These are phyloP conservation scores for Metaphire vulgaris DNA, from an alignment of 1,140 invertebrate species.

Conservation along the genomic window DNA sequence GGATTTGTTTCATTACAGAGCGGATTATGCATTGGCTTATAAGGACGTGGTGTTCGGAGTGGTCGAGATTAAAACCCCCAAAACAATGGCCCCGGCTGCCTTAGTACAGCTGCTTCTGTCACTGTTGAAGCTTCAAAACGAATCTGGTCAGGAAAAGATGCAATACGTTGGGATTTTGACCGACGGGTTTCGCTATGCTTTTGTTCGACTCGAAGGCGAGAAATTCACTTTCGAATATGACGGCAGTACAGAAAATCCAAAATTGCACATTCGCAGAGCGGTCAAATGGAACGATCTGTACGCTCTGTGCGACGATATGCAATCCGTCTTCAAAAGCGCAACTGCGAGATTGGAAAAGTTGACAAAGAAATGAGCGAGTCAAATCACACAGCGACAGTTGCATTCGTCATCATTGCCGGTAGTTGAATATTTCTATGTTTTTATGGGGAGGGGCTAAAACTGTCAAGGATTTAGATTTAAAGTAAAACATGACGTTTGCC, in stretches of 20 bases:
- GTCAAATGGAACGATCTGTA: neutral
- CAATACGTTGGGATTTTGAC: neutral
- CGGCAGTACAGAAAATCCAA: neutral
- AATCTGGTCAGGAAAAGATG: neutral
- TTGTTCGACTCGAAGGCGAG: neutral
- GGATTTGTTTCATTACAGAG: neutral
- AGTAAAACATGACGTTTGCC: too few species aligned
- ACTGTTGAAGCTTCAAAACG: neutral
- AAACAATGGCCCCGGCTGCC: neutral
- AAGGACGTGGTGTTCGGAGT: neutral
- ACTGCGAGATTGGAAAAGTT: too few species aligned
- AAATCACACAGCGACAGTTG: too few species aligned
- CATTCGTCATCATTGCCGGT: too few species aligned
- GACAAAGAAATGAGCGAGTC: too few species aligned
- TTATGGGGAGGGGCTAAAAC: too few species aligned
- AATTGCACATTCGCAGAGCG: neutral
- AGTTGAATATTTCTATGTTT: too few species aligned
- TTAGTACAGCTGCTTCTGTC: neutral
- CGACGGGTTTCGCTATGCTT: neutral
- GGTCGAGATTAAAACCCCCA: neutral
- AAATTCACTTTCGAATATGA: neutral
- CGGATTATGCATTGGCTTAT: neutral
- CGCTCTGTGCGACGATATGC: neutral
- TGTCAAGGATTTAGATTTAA: too few species aligned
- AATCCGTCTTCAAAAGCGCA: neutral